Evolutionary conservation across 1,140 invertebrate genomes (phyloP).

Genomic region (Copidosoma floridanum): DNA sequence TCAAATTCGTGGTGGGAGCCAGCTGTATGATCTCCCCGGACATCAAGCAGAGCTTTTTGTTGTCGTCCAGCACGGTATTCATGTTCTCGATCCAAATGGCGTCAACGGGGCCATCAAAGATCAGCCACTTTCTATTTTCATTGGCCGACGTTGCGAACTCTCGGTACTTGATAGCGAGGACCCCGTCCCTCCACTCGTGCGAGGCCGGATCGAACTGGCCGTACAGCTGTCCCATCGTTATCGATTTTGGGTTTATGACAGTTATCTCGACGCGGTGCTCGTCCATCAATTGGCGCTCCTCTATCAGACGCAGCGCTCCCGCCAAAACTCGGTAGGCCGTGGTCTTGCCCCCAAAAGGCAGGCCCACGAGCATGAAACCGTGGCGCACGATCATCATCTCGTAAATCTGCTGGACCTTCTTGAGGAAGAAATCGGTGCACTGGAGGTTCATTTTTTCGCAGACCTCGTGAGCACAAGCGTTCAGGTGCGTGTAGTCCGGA

Average conservation of each 20-base stretch:
- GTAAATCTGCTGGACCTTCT: conserved; percentile 89
- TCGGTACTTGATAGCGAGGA: conserved; percentile 90
- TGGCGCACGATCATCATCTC: conserved; percentile 96
- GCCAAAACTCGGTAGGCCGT: conserved; percentile 78
- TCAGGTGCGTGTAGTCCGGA: conserved; percentile 66
- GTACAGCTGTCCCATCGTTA: conserved; percentile 94
- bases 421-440: conserved; percentile 80
- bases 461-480: conserved; percentile 61
- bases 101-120: conserved; percentile 95
- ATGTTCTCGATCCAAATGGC: conserved; percentile 97
- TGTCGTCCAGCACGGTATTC: conserved; percentile 95
- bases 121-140: conserved; percentile 80
- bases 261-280: conserved; percentile 88
- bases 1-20: conserved; percentile 85
- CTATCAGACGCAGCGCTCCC: conserved; percentile 70
- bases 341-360: conserved; percentile 87
- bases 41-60: conserved; percentile 90
- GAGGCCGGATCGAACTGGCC: conserved; percentile 93
- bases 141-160: conserved; percentile 81
- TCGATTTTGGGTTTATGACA: conserved; percentile 93
- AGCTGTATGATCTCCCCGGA: conserved; percentile 94
- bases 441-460: conserved; percentile 80
- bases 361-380: conserved; percentile 86
- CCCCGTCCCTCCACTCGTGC: conserved; percentile 93
- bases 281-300: conserved; percentile 78